phyloP scores from a whole-genome alignment of 2,113 vertebrate species.

The Muntiacus muntjak region DNA sequence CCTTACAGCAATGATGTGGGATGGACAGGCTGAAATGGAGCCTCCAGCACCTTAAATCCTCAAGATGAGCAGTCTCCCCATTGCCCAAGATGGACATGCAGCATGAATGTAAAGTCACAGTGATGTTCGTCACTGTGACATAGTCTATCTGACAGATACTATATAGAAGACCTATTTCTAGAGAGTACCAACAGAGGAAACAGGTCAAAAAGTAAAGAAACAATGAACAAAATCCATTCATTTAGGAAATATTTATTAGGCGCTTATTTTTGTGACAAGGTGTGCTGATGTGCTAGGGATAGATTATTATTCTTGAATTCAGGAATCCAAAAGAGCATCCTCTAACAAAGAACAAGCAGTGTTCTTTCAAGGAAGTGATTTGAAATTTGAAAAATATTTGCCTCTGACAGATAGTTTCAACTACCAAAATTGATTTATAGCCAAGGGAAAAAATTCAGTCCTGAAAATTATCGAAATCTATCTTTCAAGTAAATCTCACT shows the following conservation, averaged over 20 bases:
- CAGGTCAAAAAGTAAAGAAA: neutral
- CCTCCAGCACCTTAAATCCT: neutral
- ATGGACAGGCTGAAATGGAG: neutral
- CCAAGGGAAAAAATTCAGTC: neutral
- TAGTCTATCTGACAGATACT: neutral
- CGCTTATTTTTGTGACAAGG: neutral
- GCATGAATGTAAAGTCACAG: neutral
- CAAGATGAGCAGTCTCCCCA: neutral
- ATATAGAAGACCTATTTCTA: neutral
- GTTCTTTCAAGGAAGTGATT: constrained; percentile 24
- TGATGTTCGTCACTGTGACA: neutral
- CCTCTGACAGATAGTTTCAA: constrained; percentile 4
- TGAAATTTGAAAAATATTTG: constrained; percentile 30
- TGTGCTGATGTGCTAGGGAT: neutral
- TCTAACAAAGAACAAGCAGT: neutral
- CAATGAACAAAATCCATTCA: neutral
- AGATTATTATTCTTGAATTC: neutral
- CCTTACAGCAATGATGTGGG: neutral
- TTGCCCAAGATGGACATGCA: neutral
- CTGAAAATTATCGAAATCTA: neutral
- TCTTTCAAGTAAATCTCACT: neutral
- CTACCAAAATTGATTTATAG: neutral
- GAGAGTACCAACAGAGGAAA: neutral
- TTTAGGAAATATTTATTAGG: constrained; percentile 6
- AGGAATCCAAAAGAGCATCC: neutral